Evolutionary conservation across 2,113 vertebrate genomes (phyloP).

Genomic region (Psammodynastes pulverulentus): DNA sequence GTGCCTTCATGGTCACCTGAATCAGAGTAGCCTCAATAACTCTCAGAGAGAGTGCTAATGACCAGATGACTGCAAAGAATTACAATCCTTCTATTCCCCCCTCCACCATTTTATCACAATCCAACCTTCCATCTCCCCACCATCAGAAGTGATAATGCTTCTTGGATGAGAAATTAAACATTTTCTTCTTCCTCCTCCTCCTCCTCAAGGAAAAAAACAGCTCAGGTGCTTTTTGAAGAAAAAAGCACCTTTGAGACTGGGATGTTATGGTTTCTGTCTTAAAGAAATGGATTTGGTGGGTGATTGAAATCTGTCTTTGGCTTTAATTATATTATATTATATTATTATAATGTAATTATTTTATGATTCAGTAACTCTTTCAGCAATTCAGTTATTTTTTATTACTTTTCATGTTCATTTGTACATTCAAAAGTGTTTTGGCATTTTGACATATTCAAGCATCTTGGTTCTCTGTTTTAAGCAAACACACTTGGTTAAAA

Average conservation of each 20-base stretch:
- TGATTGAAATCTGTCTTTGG: neutral
- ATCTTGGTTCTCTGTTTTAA: neutral
- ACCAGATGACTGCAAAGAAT: neutral
- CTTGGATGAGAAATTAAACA: neutral
- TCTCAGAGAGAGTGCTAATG: neutral
- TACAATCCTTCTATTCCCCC: neutral
- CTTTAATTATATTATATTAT: neutral
- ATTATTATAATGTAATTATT: neutral
- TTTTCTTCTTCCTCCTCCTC: neutral
- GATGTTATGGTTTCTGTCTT: neutral
- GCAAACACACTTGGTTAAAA: neutral
- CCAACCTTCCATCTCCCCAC: neutral
- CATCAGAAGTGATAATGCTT: neutral
- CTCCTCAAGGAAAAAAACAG: neutral
- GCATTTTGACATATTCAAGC: neutral
- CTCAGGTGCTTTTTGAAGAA: neutral
- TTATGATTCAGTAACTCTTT: neutral
- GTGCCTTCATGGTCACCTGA: no score
- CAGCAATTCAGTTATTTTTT: neutral
- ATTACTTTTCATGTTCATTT: neutral
- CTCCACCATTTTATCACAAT: neutral
- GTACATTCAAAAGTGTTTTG: neutral
- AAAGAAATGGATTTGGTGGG: neutral
- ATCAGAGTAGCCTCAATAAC: neutral
- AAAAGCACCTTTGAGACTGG: neutral